A percentile compares a stretch with the other conserved stretches of the same genome.
phyloP scores from a whole-genome alignment of 64 coral and sea anemone species.

The Hydrozoanthus tunicans region DNA sequence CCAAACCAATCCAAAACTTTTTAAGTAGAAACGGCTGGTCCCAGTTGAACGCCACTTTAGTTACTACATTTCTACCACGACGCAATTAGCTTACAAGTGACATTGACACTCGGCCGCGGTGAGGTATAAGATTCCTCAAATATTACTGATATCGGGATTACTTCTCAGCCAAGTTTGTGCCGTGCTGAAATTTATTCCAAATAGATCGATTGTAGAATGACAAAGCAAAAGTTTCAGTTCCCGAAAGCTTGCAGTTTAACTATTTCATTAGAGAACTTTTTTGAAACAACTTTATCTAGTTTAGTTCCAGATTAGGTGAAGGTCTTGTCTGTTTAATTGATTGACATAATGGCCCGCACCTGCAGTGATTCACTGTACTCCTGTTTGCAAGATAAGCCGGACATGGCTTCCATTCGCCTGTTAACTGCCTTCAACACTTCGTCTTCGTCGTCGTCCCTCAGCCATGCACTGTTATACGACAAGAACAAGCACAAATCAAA shows the following conservation, averaged over 20 bases:
- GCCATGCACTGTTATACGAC: slow-evolving; percentile 8
- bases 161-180: too few species aligned
- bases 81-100: too few species aligned
- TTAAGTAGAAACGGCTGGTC: too few species aligned
- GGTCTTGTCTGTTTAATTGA: too few species aligned
- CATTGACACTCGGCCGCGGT: too few species aligned
- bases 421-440: slow-evolving; percentile 22
- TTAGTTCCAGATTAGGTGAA: not conserved
- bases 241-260: not conserved
- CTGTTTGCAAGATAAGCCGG: slow-evolving; percentile 12
- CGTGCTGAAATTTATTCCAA: not conserved
- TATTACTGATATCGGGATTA: too few species aligned
- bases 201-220: not conserved
- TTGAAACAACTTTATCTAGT: not conserved
- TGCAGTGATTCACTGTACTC: slow-evolving; percentile 36
- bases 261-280: not conserved
- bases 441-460: slow-evolving; percentile 27
- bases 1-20: too few species aligned
- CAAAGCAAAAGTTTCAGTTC: not conserved
- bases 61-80: too few species aligned
- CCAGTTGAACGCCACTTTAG: too few species aligned
- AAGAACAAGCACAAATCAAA: not conserved
- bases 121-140: too few species aligned
- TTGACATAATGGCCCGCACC: not conserved
- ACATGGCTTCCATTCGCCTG: slow-evolving; percentile 49